Conservation (phyloP, 1,140 invertebrate genomes). For the Zaprionus africanus region DNA sequence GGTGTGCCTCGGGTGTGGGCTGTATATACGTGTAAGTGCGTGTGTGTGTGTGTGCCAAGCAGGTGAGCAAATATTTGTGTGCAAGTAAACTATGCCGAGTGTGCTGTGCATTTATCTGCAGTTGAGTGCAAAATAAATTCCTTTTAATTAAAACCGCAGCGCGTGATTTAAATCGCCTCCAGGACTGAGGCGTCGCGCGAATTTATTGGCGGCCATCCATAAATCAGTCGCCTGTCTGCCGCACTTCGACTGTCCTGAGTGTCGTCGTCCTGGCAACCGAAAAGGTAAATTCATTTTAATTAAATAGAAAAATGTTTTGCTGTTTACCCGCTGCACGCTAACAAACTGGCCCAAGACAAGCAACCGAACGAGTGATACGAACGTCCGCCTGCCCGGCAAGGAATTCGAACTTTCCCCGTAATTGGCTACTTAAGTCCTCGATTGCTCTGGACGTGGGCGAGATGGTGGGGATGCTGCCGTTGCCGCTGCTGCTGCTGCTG, state of each 20-base stretch:
- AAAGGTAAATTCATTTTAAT: constrained; percentile 82
- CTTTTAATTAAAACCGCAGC: constrained; percentile 82
- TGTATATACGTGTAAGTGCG: constrained; percentile 21
- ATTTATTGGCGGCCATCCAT: constrained; percentile 77
- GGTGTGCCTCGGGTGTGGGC: constrained; percentile 34
- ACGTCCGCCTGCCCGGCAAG: constrained; percentile 18
- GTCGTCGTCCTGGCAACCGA: constrained; percentile 17
- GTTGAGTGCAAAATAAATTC: constrained; percentile 80
- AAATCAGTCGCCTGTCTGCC: constrained; percentile 58
- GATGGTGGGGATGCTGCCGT: constrained; percentile 32
- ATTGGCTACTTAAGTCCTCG: constrained; percentile 80
- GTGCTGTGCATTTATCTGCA: constrained; percentile 75
- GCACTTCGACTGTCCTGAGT: neutral
- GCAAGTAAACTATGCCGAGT: constrained; percentile 34
- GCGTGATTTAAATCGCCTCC: constrained; percentile 76
- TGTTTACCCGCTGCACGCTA: constrained; percentile 55
- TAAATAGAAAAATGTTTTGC: constrained; percentile 81
- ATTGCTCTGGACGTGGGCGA: constrained; percentile 45
- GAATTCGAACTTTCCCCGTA: constrained; percentile 78
- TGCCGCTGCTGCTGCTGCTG: constrained; percentile 20
- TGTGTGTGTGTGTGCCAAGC: constrained; percentile 24
- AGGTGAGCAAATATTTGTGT: constrained; percentile 42
- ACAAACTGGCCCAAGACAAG: constrained; percentile 56
- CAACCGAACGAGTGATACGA: constrained; percentile 60
- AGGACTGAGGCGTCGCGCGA: constrained; percentile 45